These are phyloP conservation scores for Hyperoplus lanceolatus DNA, from an alignment of 2,797 vertebrate genomes.

Conservation along the genomic window DNA sequence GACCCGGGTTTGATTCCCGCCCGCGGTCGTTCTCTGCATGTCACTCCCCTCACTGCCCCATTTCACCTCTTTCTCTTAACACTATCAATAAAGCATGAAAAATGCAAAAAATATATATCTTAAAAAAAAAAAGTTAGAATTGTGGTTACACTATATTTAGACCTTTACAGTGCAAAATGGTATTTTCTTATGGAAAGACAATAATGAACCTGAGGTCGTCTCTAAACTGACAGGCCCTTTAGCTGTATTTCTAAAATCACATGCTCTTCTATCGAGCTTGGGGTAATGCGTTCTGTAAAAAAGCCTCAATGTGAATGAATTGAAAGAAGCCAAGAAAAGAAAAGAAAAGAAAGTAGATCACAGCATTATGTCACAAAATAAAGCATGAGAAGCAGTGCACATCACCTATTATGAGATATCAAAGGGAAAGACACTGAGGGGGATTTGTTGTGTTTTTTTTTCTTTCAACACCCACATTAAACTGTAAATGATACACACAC, in stretches of 20 bases:
- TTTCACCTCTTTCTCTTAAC: too few species aligned
- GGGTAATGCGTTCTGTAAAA: constrained; percentile 28
- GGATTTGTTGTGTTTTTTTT: constrained; percentile 14
- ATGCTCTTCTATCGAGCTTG: constrained; percentile 21
- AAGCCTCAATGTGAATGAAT: constrained; percentile 20
- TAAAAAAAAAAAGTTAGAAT: not conserved
- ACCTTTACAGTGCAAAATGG: not conserved
- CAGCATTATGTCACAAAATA: constrained; percentile 38
- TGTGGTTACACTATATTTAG: not conserved
- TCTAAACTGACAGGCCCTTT: not conserved
- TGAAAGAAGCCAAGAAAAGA: constrained; percentile 10
- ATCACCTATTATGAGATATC: constrained; percentile 24
- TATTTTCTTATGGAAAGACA: not conserved
- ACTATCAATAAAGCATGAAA: too few species aligned
- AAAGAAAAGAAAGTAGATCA: not conserved
- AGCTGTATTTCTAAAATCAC: constrained; percentile 29
- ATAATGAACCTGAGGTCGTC: constrained; percentile 6
- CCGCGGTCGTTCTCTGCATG: too few species aligned
- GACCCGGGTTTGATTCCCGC: too few species aligned
- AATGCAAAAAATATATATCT: too few species aligned
- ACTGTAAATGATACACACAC: constrained; percentile 37
- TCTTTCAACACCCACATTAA: constrained; percentile 24
- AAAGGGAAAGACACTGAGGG: constrained; percentile 28
- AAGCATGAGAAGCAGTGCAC: constrained; percentile 12
- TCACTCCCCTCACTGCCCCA: too few species aligned